Conservation (phyloP, 2,113 vertebrate species). For the Falco punctatus region DNA sequence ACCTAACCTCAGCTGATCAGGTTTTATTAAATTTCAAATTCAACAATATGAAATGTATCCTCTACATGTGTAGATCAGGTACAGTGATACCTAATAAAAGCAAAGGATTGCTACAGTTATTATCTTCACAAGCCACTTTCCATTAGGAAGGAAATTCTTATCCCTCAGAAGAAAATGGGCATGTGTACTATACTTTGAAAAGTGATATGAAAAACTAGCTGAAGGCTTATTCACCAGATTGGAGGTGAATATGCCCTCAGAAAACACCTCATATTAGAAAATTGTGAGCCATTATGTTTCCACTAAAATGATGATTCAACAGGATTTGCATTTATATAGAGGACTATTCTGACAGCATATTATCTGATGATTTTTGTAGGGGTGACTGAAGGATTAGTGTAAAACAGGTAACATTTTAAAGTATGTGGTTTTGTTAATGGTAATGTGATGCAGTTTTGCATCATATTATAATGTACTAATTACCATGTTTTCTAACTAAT, state of each 20-base stretch:
- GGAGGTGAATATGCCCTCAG: background rate
- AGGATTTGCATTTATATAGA: background rate
- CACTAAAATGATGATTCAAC: background rate
- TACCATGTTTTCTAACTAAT: background rate
- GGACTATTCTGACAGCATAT: background rate
- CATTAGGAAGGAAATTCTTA: conserved; percentile 8
- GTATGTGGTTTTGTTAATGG: background rate
- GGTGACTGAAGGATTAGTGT: background rate
- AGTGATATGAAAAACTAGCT: background rate
- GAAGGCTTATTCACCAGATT: background rate
- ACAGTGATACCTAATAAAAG: background rate
- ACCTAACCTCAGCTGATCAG: background rate
- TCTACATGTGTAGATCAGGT: background rate
- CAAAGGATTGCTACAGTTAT: background rate
- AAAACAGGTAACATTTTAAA: background rate
- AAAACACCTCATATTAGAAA: background rate
- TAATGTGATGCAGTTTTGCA: background rate
- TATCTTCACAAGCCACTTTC: conserved; percentile 15
- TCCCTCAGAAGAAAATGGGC: background rate
- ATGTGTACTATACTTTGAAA: background rate
- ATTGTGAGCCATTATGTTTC: background rate
- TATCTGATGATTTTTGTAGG: background rate
- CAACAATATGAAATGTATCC: background rate
- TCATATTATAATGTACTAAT: background rate
- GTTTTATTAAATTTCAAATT: conserved; percentile 19